Conservation (phyloP, 2,797 vertebrate genomes). For the Myiotriccus ornatus region DNA sequence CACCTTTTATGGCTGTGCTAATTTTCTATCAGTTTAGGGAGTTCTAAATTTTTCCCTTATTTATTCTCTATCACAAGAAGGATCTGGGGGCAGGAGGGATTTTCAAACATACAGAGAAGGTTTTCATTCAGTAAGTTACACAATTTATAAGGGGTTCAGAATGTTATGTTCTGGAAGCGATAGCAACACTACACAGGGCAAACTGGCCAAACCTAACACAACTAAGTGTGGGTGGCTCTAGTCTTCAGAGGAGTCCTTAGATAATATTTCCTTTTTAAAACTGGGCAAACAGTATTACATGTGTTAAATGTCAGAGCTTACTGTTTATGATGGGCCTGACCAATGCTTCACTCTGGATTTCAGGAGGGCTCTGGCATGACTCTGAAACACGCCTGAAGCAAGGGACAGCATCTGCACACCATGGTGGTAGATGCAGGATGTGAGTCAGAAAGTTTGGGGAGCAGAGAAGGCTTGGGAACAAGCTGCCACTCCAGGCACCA, state of each 20-base stretch:
- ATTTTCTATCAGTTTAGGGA: slow-evolving; percentile 72
- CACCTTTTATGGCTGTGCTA: slow-evolving; percentile 51
- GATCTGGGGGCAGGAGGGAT: not conserved
- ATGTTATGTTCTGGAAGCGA: slow-evolving; percentile 57
- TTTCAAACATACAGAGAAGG: slow-evolving; percentile 48
- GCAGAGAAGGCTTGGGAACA: not conserved
- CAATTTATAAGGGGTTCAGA: slow-evolving; percentile 45
- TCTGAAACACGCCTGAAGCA: not conserved
- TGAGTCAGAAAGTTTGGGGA: slow-evolving; percentile 1
- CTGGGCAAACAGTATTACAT: not conserved
- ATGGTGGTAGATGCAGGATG: not conserved
- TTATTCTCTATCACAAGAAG: slow-evolving; percentile 42
- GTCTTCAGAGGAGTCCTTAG: slow-evolving; percentile 36
- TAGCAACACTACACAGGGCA: slow-evolving; percentile 58
- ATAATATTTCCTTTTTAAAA: slow-evolving; percentile 43
- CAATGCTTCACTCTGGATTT: not conserved
- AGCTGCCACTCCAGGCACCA: not conserved
- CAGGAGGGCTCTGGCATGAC: not conserved
- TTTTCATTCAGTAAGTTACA: slow-evolving; percentile 56
- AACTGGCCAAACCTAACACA: slow-evolving; percentile 46
- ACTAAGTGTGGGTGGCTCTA: slow-evolving; percentile 51
- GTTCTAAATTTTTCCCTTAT: slow-evolving; percentile 41
- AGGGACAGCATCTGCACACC: not conserved
- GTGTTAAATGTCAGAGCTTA: slow-evolving; percentile 17
- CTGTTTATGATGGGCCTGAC: not conserved